A percentile compares a stretch with the other conserved stretches of the same genome.
Evolutionary conservation across 2,113 vertebrate species (phyloP).

Genomic region (Procapra przewalskii): DNA sequence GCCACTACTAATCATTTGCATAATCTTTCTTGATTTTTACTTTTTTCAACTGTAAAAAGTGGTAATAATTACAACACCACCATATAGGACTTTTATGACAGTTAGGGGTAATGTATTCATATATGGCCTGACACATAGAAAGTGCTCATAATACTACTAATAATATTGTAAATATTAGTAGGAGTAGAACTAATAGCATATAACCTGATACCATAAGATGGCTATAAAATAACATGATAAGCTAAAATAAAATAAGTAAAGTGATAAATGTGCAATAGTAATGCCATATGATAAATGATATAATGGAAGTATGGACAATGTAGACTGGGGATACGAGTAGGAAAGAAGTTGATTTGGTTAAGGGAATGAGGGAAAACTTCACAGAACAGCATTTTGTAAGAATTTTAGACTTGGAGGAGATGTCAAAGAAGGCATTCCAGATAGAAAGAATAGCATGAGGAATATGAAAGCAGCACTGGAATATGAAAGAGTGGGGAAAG

Average conservation of each 20-base stretch:
- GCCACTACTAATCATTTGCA: neutral
- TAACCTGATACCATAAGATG: neutral
- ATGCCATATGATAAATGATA: neutral
- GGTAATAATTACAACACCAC: neutral
- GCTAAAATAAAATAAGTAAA: neutral
- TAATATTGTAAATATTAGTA: neutral
- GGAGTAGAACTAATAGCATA: neutral
- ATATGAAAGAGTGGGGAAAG: neutral
- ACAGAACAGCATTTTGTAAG: neutral
- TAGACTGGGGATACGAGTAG: neutral
- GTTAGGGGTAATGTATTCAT: neutral
- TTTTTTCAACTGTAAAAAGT: neutral
- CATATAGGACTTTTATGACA: neutral
- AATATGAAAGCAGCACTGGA: neutral
- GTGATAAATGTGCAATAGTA: neutral
- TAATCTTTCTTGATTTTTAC: neutral
- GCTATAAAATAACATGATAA: neutral
- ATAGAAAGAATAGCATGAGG: neutral
- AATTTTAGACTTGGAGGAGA: neutral
- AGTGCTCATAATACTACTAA: neutral
- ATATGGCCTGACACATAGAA: neutral
- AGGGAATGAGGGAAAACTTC: neutral
- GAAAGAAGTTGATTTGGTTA: neutral
- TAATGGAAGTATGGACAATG: neutral
- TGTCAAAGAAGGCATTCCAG: neutral